phyloP scores from a whole-genome alignment of 2,797 vertebrate species.

The Hybognathus amarus region DNA sequence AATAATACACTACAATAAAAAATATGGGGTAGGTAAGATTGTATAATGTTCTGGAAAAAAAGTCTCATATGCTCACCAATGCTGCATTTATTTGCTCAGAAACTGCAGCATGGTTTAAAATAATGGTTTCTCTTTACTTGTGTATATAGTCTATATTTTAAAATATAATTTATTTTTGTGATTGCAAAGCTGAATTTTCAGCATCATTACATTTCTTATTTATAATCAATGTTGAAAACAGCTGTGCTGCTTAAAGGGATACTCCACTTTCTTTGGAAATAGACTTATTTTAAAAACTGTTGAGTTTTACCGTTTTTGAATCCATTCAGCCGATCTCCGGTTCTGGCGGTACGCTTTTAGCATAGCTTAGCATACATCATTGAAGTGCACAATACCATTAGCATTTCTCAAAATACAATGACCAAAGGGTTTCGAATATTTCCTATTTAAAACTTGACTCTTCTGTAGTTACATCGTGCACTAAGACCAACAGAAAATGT shows the following conservation, averaged over 20 bases:
- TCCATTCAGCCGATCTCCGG: too few relatives aligned
- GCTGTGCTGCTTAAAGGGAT: not conserved
- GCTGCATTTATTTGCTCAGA: not conserved
- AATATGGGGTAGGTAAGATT: not conserved
- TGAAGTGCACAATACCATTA: too few relatives aligned
- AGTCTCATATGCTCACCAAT: not conserved
- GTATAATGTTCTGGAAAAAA: not conserved
- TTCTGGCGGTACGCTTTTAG: too few relatives aligned
- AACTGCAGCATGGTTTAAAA: not conserved
- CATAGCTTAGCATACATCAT: too few relatives aligned
- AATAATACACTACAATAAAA: not conserved
- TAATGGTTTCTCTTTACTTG: not conserved
- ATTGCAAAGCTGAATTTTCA: not conserved
- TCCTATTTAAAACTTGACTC: too few relatives aligned
- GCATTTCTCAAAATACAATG: too few relatives aligned
- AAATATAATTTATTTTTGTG: not conserved
- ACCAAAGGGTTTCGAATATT: too few relatives aligned
- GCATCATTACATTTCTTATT: not conserved
- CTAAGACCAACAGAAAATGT: too few relatives aligned
- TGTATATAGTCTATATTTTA: not conserved
- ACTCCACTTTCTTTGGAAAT: too few relatives aligned
- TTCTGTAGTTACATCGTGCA: too few relatives aligned
- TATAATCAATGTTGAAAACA: not conserved
- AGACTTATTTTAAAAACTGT: too few relatives aligned
- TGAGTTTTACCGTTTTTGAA: too few relatives aligned